Conservation (phyloP, 1,140 invertebrate genomes). For the Magallana gigas region DNA sequence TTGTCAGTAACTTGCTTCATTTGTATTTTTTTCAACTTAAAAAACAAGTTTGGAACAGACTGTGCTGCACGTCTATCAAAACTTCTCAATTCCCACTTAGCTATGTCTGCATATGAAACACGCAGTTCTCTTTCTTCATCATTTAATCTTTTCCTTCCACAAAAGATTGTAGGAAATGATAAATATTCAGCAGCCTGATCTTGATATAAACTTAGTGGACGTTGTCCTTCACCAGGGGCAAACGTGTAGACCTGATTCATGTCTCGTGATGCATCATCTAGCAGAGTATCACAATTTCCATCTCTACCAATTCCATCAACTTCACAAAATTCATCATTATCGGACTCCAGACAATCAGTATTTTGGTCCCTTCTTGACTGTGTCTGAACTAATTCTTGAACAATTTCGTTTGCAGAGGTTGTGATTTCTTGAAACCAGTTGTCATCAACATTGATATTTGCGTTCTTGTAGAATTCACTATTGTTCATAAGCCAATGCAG, state of each 20-base stretch:
- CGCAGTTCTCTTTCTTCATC: too few species aligned
- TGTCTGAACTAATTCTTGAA: neutral
- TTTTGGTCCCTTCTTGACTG: too few species aligned
- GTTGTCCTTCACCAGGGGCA: too few species aligned
- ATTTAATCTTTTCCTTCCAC: too few species aligned
- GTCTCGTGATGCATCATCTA: constrained; percentile 26
- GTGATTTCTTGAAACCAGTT: too few species aligned
- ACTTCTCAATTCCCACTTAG: constrained; percentile 47
- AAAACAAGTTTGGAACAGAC: constrained; percentile 44
- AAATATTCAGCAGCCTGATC: constrained; percentile 53
- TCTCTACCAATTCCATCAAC: neutral
- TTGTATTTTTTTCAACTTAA: constrained; percentile 50
- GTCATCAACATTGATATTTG: too few species aligned
- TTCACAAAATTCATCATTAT: constrained; percentile 40
- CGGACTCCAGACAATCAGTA: neutral
- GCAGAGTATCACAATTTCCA: constrained; percentile 46
- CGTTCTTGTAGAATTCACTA: too few species aligned
- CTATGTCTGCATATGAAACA: too few species aligned
- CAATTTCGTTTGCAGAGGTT: neutral
- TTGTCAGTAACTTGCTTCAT: constrained; percentile 41
- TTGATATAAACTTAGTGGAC: too few species aligned
- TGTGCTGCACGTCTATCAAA: constrained; percentile 46
- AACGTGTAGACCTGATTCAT: constrained; percentile 41
- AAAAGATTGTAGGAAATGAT: too few species aligned
- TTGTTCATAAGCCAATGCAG: too few species aligned